Base-by-base conservation (phyloP, 2,113 vertebrate genomes). In the Tauraco erythrolophus region DNA sequence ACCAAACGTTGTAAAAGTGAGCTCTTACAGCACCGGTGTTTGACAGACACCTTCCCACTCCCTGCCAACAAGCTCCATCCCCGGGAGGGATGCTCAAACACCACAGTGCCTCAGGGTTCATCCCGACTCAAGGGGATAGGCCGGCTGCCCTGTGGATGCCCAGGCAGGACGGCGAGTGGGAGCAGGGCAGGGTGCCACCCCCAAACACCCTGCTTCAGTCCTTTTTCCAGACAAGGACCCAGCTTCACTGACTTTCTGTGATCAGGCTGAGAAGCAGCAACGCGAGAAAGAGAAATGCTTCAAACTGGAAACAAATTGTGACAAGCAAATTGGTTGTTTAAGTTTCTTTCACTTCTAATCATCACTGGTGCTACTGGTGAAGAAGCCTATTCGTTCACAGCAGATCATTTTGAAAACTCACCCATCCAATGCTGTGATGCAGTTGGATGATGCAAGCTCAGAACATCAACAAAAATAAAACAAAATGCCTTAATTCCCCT, bases 51-150 rank as follows among this genome's bases (percentile, higher is more conserved):
- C 50, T 76, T 64, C 75, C 72, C 74, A 60, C 57, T 84, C 75
- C 69, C 25, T 57, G 37, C 68, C 86, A 89, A 70, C n/a, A 1
- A 82, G 25, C 57, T 48, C 64, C 31, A 6, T 24, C 31, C 65
- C n/a, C 0, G 1, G 39, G 51, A 72, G 72, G 54, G 72, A 41
- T 60, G 24, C 51, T 28, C 6, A 16, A 28, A 39, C 25, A 11
- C 12, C 3, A 1, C 2, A 0, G 24, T 8, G 30, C 46, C 33
- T 57, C 7, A 0, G 58, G 79, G 76, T 56, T 82, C 41, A 28
- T 19, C 80, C 57, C 14, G 0, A 39, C 39, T 18, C 24, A 10
- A 24, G 16, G 46, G 27, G 27, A 50, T 2, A 22, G 7, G 12
- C 37, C 2, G 1, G 53, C 53, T 65, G 68, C 43, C 25, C 19